Conservation (phyloP, 1,140 invertebrate species). For the Bombus turneri region DNA sequence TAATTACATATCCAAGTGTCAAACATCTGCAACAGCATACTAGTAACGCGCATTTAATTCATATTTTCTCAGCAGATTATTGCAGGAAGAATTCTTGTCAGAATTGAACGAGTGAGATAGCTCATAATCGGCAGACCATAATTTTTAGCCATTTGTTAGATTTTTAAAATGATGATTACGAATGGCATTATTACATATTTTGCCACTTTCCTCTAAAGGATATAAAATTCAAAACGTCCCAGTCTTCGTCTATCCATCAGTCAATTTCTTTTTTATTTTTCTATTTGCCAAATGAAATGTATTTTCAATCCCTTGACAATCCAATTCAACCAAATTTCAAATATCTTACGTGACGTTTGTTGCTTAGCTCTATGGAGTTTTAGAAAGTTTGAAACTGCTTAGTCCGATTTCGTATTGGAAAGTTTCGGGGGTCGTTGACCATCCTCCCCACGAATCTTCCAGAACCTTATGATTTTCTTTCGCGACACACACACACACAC, state of each 20-base stretch:
- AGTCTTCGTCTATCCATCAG: background rate
- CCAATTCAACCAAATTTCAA: background rate
- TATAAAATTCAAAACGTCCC: background rate
- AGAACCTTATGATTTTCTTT: constrained; percentile 47
- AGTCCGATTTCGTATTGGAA: constrained; percentile 22
- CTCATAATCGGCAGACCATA: no score
- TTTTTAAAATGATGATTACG: no score
- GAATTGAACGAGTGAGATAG: no score
- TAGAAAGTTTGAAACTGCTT: constrained; percentile 38
- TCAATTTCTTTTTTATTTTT: background rate
- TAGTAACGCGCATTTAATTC: no score
- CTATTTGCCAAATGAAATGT: background rate
- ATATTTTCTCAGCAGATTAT: no score
- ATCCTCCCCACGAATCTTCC: constrained; percentile 33
- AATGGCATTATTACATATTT: no score
- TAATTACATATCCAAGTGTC: no score
- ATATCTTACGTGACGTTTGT: background rate
- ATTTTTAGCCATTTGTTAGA: no score
- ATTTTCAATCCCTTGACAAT: background rate
- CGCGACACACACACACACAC: background rate
- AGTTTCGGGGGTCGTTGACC: constrained; percentile 40
- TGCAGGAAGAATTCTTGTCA: no score
- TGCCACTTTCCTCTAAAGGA: background rate
- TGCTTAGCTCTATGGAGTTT: constrained; percentile 10
- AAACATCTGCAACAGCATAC: no score